Percentiles rank a stretch among this genome's conserved stretches.
Evolutionary conservation across 2,888 invertebrate genomes (phyloP).

Genomic region (Lymantria dispar): DNA sequence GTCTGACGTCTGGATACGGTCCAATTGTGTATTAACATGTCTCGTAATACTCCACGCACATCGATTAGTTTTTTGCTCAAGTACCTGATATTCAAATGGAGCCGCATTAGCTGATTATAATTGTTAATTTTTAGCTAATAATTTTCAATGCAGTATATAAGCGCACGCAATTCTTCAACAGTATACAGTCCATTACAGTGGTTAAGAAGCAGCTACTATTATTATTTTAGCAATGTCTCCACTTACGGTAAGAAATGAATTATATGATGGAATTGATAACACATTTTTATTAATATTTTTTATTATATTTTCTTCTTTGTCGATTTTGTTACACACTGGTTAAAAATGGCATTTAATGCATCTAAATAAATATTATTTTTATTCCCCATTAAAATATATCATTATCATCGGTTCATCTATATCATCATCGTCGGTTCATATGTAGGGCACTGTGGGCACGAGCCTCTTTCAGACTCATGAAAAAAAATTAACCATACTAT

Average conservation of each 20-base stretch:
- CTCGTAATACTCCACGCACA: slow-evolving; percentile 25
- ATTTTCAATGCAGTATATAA: slow-evolving; percentile 75
- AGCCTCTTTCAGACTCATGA: too few species aligned
- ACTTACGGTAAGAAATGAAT: slow-evolving; percentile 63
- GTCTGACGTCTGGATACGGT: slow-evolving; percentile 33
- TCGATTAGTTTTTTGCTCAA: slow-evolving; percentile 46
- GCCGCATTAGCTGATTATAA: slow-evolving; percentile 63
- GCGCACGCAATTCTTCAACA: slow-evolving; percentile 58
- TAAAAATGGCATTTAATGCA: too few species aligned
- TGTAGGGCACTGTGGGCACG: too few species aligned
- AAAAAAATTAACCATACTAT: too few species aligned
- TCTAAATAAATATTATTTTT: too few species aligned
- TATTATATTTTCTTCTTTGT: too few species aligned
- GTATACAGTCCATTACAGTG: slow-evolving; percentile 52
- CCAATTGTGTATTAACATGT: slow-evolving; percentile 24
- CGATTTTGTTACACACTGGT: too few species aligned
- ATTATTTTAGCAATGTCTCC: slow-evolving; percentile 59
- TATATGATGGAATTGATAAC: neutral
- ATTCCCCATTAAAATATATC: too few species aligned
- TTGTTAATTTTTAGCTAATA: slow-evolving; percentile 75
- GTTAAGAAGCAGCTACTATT: slow-evolving; percentile 43
- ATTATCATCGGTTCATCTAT: too few species aligned
- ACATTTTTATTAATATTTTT: too few species aligned
- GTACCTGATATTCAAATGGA: slow-evolving; percentile 72
- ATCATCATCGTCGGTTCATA: too few species aligned